These are phyloP conservation scores for Drosophila subobscura DNA, from an alignment of 1,140 invertebrate species.

Conservation along the genomic window DNA sequence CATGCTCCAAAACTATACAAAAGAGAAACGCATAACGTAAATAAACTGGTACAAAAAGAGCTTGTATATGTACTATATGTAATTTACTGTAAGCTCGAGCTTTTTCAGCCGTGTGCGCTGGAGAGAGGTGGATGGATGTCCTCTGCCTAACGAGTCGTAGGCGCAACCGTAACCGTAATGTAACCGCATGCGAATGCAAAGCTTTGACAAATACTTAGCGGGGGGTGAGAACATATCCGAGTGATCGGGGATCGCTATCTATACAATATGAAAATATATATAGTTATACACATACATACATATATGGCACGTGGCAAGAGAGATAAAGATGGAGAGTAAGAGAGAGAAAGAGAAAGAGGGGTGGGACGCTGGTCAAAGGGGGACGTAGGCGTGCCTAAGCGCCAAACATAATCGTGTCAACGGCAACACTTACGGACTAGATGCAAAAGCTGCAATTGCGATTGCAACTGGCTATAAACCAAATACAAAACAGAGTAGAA, in stretches of 20 bases:
- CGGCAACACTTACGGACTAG: constrained; percentile 42
- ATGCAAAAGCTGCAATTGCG: constrained; percentile 48
- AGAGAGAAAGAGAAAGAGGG: constrained; percentile 27
- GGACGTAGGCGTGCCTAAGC: constrained; percentile 39
- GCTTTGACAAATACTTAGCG: constrained; percentile 11
- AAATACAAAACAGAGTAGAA: constrained; percentile 36
- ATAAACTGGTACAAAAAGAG: constrained; percentile 45
- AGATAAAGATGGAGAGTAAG: constrained; percentile 9
- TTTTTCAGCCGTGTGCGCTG: constrained; percentile 31
- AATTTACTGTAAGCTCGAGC: constrained; percentile 49
- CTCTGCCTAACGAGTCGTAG: constrained; percentile 5
- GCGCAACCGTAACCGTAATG: neutral
- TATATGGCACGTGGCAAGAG: constrained; percentile 11
- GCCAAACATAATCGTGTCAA: constrained; percentile 28
- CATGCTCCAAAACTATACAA: constrained; percentile 74
- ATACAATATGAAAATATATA: constrained; percentile 5
- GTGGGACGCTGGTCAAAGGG: neutral
- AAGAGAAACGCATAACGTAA: constrained; percentile 70
- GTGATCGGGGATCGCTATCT: constrained; percentile 3
- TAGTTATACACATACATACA: neutral
- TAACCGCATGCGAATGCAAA: constrained; percentile 25
- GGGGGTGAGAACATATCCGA: neutral
- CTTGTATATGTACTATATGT: constrained; percentile 12
- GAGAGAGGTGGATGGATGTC: constrained; percentile 3
- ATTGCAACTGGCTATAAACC: constrained; percentile 42